Percentiles rank a stretch among this genome's conserved stretches.
These are phyloP conservation scores for Linnaemya tessellans DNA, from an alignment of 2,888 invertebrate species.

Conservation along the genomic window DNA sequence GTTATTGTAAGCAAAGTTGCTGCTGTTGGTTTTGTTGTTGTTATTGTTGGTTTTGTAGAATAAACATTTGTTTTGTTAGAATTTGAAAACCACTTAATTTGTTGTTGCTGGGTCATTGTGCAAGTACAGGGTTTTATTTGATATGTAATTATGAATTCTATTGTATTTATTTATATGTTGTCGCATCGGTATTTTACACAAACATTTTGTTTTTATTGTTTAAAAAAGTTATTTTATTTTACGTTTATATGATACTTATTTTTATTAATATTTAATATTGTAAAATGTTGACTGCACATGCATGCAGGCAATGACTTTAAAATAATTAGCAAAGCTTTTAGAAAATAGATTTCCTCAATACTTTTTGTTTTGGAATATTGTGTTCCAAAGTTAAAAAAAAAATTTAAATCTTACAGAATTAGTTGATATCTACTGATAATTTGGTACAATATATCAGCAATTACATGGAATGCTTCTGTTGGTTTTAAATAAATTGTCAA, in stretches of 20 bases:
- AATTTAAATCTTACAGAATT: too few relatives aligned
- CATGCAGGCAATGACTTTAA: background rate
- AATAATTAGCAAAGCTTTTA: conserved; percentile 11
- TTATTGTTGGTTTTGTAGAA: conserved; percentile 17
- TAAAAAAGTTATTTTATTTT: background rate
- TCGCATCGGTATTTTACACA: conserved; percentile 18
- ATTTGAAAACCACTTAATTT: conserved; percentile 54
- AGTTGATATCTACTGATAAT: too few relatives aligned
- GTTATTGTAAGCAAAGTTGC: background rate
- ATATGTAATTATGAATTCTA: conserved; percentile 28
- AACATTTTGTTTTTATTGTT: conserved; percentile 9
- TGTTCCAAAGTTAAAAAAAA: too few relatives aligned
- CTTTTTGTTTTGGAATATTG: conserved; percentile 9
- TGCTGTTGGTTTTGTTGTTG: conserved; percentile 6
- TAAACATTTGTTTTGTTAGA: conserved; percentile 50
- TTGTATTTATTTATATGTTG: conserved; percentile 38
- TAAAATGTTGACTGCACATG: background rate
- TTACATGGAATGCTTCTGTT: too few relatives aligned
- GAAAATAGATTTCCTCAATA: conserved; percentile 1
- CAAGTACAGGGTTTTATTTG: conserved; percentile 61
- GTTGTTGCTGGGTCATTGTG: conserved; percentile 66
- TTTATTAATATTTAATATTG: background rate
- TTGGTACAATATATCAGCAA: too few relatives aligned
- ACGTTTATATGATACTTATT: background rate
- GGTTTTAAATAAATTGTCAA: too few relatives aligned